Conservation (phyloP, 2,888 invertebrate species). For the Machimus atricapillus region DNA sequence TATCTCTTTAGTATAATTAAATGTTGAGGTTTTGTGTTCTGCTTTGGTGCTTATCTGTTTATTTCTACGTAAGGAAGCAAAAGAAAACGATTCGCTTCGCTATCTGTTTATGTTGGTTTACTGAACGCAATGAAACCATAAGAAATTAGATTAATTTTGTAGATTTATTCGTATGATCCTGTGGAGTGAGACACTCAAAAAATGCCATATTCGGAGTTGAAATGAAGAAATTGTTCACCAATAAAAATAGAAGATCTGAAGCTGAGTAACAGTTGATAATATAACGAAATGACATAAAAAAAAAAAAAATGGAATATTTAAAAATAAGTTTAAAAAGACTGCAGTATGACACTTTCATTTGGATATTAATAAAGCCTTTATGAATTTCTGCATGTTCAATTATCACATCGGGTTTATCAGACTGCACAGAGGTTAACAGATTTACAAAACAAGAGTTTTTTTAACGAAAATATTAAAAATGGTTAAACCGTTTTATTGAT, state of each 20-base stretch:
- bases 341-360: not conserved
- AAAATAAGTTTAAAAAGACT: not conserved
- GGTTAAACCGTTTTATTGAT: too few species aligned
- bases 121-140: not conserved
- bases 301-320: not conserved
- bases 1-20: not conserved
- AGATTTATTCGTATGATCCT: not conserved
- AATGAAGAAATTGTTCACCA: not conserved
- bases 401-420: not conserved
- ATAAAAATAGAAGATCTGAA: not conserved
- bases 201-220: not conserved
- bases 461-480: too few species aligned
- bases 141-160: not conserved
- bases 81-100: not conserved
- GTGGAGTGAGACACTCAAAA: not conserved
- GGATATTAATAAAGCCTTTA: not conserved
- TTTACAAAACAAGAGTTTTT: too few species aligned
- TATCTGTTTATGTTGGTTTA: not conserved
- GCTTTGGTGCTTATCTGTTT: not conserved
- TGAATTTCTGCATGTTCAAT: not conserved
- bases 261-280: not conserved
- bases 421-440: not conserved
- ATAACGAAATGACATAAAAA: not conserved
- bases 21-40: not conserved
- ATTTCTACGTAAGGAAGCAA: not conserved